Evolutionary conservation across 2,113 vertebrate genomes (phyloP).

Genomic region (Corythaeola cristata): DNA sequence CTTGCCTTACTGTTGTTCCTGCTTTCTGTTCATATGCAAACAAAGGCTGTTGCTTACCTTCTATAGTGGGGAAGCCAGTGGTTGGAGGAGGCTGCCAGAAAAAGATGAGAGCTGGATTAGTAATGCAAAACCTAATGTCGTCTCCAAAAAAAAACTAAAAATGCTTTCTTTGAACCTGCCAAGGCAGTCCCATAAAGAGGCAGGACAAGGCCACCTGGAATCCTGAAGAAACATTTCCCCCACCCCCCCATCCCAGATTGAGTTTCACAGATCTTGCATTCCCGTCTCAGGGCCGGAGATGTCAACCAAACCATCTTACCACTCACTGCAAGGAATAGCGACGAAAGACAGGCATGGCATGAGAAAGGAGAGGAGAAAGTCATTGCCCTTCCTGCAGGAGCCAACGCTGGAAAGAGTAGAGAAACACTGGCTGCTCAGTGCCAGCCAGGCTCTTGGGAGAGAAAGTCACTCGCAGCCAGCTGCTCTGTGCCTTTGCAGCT

Average conservation of each 20-base stretch:
- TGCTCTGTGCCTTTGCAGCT: background rate
- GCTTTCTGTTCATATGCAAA: background rate
- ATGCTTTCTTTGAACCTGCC: background rate
- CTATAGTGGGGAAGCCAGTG: conserved; percentile 83
- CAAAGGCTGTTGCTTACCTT: conserved; percentile 78
- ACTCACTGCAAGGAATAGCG: background rate
- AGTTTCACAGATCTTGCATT: background rate
- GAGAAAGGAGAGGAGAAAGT: background rate
- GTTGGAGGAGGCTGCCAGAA: conserved; percentile 77
- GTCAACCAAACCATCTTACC: background rate
- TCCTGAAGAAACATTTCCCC: background rate
- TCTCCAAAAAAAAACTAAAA: conserved; percentile 16
- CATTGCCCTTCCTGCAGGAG: background rate
- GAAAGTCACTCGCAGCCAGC: background rate
- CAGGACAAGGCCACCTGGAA: background rate
- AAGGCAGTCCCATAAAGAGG: background rate
- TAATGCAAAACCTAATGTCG: background rate
- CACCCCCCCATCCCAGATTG: background rate
- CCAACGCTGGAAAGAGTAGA: background rate
- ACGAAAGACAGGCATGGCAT: background rate
- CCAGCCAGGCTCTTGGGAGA: background rate
- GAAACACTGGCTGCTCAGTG: background rate
- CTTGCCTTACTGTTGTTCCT: background rate
- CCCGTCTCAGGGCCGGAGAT: background rate
- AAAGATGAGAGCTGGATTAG: conserved; percentile 1